phyloP scores from a whole-genome alignment of 2,888 invertebrate genomes.

The Thymelicus acteon region DNA sequence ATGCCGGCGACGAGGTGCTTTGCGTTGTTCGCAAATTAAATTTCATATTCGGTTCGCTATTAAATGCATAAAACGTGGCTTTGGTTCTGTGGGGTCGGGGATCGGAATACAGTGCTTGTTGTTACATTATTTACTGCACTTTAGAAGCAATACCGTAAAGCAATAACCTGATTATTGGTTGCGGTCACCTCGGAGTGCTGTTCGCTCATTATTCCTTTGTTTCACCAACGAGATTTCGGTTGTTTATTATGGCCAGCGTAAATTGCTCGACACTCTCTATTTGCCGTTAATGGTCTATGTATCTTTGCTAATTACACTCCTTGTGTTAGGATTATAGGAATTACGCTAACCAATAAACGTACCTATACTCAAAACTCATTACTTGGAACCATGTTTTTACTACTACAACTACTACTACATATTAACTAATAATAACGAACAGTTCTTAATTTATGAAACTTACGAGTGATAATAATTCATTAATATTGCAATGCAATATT shows the following conservation, averaged over 20 bases:
- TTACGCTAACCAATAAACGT: too few relatives aligned
- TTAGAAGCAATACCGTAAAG: constrained; percentile 57
- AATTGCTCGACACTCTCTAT: neutral
- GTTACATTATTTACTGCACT: constrained; percentile 71
- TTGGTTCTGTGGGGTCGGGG: constrained; percentile 40
- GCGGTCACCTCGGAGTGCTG: constrained; percentile 53
- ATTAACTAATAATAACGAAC: too few relatives aligned
- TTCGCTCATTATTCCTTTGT: constrained; percentile 41
- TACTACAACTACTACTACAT: too few relatives aligned
- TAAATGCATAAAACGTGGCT: constrained; percentile 59
- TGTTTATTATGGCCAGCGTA: constrained; percentile 23
- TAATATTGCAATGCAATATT: too few relatives aligned
- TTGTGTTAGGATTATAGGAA: too few relatives aligned
- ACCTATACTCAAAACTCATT: too few relatives aligned
- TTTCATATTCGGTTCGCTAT: constrained; percentile 61
- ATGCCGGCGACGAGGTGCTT: constrained; percentile 52
- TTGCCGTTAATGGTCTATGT: neutral
- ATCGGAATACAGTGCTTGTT: constrained; percentile 47
- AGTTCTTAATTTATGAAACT: too few relatives aligned
- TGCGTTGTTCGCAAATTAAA: constrained; percentile 74
- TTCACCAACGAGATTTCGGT: constrained; percentile 38
- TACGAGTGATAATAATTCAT: too few relatives aligned
- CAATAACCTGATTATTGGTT: constrained; percentile 64
- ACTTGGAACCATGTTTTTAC: too few relatives aligned
- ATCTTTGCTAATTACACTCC: neutral